Percentiles rank a stretch among this genome's conserved stretches.
phyloP scores from a whole-genome alignment of 30 jellyfish, hydroid and myxozoan genomes.

The Aurelia aurita complex sp. Pacific region DNA sequence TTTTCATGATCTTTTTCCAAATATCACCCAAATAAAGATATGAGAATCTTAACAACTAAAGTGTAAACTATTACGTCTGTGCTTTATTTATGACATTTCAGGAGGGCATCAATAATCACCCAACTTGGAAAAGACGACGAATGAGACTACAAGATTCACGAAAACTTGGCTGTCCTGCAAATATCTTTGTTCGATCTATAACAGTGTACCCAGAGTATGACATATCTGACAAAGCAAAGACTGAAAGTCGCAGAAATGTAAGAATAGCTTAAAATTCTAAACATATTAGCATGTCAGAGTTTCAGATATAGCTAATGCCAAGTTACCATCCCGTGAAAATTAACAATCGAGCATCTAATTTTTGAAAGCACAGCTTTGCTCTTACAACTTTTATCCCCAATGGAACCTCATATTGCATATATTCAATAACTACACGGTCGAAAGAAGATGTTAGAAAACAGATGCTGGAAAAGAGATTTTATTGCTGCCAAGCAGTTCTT shows the following conservation, averaged over 20 bases:
- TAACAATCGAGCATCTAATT: background rate
- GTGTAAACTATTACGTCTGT: constrained; percentile 7
- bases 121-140: constrained; percentile 22
- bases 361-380: background rate
- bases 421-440: background rate
- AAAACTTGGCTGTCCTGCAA: no score
- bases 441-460: background rate
- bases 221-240: constrained; percentile 9
- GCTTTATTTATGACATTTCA: constrained; percentile 13
- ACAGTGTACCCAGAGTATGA: constrained; percentile 19
- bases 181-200: constrained; percentile 38
- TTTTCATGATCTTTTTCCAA: no score
- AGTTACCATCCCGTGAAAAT: background rate
- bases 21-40: background rate
- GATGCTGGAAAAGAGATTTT: background rate
- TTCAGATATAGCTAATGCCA: no score
- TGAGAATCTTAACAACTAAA: constrained; percentile 20
- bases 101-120: constrained; percentile 45
- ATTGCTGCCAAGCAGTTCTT: constrained; percentile 16
- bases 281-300: background rate
- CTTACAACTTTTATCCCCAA: no score
- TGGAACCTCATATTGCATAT: background rate
- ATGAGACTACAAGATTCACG: constrained; percentile 35
- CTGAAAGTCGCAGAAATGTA: constrained; percentile 22
- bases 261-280: background rate